These are phyloP conservation scores for Dinoponera quadriceps DNA, from an alignment of 1,140 invertebrate species.

Conservation along the genomic window DNA sequence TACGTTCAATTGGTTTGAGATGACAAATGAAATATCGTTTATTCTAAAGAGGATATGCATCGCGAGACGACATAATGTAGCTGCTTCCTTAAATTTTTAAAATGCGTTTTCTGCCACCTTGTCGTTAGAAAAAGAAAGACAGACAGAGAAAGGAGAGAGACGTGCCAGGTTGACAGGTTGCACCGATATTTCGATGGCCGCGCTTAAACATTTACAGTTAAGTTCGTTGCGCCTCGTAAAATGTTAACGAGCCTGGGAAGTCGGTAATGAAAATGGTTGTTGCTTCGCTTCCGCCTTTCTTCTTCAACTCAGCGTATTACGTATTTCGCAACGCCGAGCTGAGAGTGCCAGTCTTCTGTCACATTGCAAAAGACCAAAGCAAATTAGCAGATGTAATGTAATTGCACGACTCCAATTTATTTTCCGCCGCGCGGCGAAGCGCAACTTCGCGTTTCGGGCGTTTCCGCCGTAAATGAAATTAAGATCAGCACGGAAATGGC, in stretches of 20 bases:
- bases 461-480: conserved; percentile 51
- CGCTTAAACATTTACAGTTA: conserved; percentile 45
- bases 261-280: conserved; percentile 58
- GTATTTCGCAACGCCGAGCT: conserved; percentile 37
- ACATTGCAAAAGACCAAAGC: conserved; percentile 59
- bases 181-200: conserved; percentile 27
- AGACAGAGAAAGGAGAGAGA: too few relatives aligned
- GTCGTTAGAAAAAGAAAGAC: not conserved
- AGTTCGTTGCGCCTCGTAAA: conserved; percentile 44
- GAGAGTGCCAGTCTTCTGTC: conserved; percentile 60
- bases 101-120: not conserved
- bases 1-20: not conserved
- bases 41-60: not conserved
- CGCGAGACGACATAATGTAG: not conserved
- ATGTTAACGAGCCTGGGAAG: conserved; percentile 41
- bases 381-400: conserved; percentile 61
- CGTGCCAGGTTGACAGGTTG: too few relatives aligned
- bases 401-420: conserved; percentile 58
- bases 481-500: conserved; percentile 43
- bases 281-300: conserved; percentile 50
- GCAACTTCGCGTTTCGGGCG: conserved; percentile 48
- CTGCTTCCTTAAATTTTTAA: conserved; percentile 8
- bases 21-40: not conserved
- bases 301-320: conserved; percentile 41
- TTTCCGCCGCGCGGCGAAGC: conserved; percentile 46